These are phyloP conservation scores for Apteryx owenii DNA, from an alignment of 2,113 vertebrate species.

Conservation along the genomic window DNA sequence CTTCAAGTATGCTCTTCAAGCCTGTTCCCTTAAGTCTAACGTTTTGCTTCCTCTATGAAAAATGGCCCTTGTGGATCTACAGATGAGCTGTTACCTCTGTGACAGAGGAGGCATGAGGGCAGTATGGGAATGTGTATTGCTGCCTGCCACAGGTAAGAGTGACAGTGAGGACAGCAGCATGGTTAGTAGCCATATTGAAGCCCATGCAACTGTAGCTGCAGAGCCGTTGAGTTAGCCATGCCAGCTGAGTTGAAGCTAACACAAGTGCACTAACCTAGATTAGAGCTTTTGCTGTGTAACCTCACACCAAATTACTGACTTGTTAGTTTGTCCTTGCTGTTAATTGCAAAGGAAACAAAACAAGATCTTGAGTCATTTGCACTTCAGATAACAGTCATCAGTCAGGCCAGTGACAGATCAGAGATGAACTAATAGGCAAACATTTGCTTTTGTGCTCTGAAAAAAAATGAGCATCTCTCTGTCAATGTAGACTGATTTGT, in stretches of 20 bases:
- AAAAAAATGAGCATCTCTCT: not conserved
- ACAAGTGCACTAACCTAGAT: not conserved
- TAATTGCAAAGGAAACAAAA: not conserved
- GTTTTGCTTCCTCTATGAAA: not conserved
- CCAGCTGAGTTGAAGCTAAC: not conserved
- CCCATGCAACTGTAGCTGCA: not conserved
- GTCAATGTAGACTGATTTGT: not conserved
- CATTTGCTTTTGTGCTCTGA: slow-evolving; percentile 15
- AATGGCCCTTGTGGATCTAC: fast-evolving
- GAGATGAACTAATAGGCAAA: not conserved
- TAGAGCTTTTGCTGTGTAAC: not conserved
- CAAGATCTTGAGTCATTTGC: not conserved
- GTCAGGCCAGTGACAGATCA: not conserved
- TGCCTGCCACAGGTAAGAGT: not conserved
- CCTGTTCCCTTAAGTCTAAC: not conserved
- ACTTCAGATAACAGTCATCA: not conserved
- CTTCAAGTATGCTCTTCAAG: not conserved
- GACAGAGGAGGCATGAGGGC: not conserved
- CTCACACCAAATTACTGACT: not conserved
- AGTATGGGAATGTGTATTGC: not conserved
- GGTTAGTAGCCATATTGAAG: not conserved
- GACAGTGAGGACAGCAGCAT: not conserved
- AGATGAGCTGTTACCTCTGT: not conserved
- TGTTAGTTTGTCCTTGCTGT: not conserved
- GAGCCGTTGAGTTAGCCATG: not conserved